Evolutionary conservation across 2,113 vertebrate species (phyloP).

Genomic region (Corythornis cristatus): DNA sequence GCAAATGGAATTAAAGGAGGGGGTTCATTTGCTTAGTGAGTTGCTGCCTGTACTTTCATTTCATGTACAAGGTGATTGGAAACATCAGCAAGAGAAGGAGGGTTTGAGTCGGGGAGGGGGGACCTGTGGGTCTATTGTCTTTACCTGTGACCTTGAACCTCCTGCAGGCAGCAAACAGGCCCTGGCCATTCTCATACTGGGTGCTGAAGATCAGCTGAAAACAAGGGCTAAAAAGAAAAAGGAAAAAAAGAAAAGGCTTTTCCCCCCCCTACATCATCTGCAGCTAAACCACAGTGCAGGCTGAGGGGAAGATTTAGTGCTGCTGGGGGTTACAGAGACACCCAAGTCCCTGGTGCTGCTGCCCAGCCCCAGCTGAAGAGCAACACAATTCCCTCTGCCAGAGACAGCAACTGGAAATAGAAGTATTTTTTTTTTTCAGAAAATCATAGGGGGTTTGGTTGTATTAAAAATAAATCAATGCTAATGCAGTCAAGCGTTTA

Average conservation of each 20-base stretch:
- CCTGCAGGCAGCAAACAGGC: no score
- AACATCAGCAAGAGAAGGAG: no score
- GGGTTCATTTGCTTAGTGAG: background rate
- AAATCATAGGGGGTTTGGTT: background rate
- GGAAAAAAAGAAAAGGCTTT: no score
- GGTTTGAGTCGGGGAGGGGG: no score
- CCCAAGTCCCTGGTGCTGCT: background rate
- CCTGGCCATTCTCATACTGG: fast-evolving
- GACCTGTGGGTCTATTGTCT: no score
- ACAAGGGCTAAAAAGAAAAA: no score
- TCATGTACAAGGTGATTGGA: no score
- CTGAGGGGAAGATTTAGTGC: background rate
- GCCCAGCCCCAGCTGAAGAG: background rate
- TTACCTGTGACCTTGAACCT: no score
- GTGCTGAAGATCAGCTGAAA: no score
- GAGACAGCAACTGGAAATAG: background rate
- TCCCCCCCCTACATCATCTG: no score
- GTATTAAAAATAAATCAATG: slow-evolving; percentile 27
- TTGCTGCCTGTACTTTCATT: background rate
- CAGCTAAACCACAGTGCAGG: no score
- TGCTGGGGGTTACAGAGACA: fast-evolving
- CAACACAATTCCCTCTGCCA: background rate
- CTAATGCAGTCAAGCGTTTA: background rate
- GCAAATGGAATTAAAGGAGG: slow-evolving; percentile 14
- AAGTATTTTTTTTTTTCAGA: no score